Evolutionary conservation across 2,797 vertebrate species (phyloP).

Genomic region (Amblyraja radiata): DNA sequence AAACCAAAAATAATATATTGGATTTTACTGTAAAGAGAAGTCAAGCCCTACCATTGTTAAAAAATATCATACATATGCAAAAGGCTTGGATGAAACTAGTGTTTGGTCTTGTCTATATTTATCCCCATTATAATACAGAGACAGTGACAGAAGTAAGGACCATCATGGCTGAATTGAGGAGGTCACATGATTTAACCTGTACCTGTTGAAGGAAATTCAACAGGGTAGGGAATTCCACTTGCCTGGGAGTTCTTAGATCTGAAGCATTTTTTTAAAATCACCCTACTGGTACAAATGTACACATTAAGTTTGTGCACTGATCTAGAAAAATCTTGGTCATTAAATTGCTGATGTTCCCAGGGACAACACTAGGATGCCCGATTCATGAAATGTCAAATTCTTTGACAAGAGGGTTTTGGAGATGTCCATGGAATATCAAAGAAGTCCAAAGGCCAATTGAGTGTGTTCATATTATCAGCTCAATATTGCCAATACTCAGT

Average conservation of each 20-base stretch:
- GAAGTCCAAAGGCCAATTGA: not conserved
- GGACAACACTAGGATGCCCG: not conserved
- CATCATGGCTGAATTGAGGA: not conserved
- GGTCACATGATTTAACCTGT: not conserved
- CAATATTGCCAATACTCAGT: not conserved
- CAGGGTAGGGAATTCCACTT: not conserved
- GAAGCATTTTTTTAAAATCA: no score
- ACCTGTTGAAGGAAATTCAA: not conserved
- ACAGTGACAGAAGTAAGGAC: not conserved
- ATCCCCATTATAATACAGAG: not conserved
- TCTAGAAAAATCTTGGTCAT: no score
- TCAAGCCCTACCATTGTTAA: not conserved
- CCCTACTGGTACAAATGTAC: no score
- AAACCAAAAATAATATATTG: no score
- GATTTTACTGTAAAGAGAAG: not conserved
- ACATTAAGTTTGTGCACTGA: no score
- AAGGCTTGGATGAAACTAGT: not conserved
- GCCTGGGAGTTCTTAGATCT: no score
- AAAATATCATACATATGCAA: not conserved
- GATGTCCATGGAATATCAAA: not conserved
- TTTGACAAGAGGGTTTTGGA: not conserved
- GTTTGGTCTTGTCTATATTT: not conserved
- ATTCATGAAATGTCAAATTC: not conserved
- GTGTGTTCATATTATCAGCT: not conserved
- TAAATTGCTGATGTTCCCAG: no score